phyloP scores from a whole-genome alignment of 2,888 invertebrate genomes.

The Ophion ventricosus region DNA sequence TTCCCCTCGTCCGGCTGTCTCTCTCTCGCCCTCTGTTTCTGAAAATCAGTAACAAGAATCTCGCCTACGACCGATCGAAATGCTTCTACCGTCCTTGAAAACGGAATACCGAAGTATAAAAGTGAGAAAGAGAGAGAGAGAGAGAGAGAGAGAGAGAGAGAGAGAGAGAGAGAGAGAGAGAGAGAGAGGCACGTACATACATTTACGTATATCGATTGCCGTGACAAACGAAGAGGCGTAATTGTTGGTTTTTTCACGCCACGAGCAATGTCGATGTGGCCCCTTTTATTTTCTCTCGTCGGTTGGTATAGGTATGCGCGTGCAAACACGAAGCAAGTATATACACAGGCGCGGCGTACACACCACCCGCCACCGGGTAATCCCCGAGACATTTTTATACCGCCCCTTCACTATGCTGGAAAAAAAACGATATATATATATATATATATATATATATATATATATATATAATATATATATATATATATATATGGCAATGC shows the following conservation, averaged over 20 bases:
- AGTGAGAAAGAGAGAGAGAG: conserved; percentile 55
- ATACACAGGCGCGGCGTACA: conserved; percentile 40
- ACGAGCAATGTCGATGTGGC: background rate
- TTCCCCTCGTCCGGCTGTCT: conserved; percentile 32
- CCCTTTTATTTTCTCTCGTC: background rate
- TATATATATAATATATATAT: no score
- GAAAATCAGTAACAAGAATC: conserved; percentile 81
- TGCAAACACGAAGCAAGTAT: background rate
- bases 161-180: conserved; percentile 46
- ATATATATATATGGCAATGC: conserved; percentile 47
- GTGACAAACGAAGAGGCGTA: conserved; percentile 5
- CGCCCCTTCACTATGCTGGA: conserved; percentile 35
- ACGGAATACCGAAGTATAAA: conserved; percentile 77
- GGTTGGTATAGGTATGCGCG: background rate
- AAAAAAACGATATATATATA: no score
- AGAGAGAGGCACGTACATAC: background rate
- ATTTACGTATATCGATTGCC: background rate
- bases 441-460: no score
- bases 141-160: conserved; percentile 56
- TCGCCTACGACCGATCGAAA: conserved; percentile 81
- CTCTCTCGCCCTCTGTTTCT: conserved; percentile 28
- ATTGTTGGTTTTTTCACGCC: background rate
- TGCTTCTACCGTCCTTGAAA: conserved; percentile 81
- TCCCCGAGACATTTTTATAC: conserved; percentile 53
- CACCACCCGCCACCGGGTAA: conserved; percentile 61